Evolutionary conservation across 2,797 vertebrate genomes (phyloP), one percentile per base, ranked within the genome.

Genomic region (Eremophila alpestris): DNA sequence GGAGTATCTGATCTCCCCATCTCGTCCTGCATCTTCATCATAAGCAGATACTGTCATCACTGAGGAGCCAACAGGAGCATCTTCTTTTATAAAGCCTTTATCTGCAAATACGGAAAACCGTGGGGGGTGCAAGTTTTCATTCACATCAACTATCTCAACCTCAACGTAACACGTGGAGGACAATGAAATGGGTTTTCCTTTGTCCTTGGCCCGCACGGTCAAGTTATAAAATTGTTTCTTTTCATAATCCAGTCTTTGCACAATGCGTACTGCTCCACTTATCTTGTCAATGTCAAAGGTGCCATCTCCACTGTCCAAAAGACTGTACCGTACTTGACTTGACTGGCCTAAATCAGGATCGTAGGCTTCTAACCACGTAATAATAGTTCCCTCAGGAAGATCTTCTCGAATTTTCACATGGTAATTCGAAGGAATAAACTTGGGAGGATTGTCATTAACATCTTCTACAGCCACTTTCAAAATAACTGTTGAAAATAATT

Each of bases 241-340:
- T 97, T 99, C 99, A 34, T 99, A 99, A 98, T 99, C 99, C 91
- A 99, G 96, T 95, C 98, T 99, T 83, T 99, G 98, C 63, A 99
- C 96, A 48, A 99, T 98, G 43, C 99, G 98, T 75, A 99, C 91
- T 0, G 99, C 99, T 30, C 99, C 99, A 10, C 99, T 99, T 52
- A 99, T 97, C 96, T 99, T 99, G 97, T 99, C 99, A 29, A 99
- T 98, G 49, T 99, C 99, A 41, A 99, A 99, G 77, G 97, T 98
- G 43, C 99, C 98, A 9, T 99, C 99, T 38, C 99, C 99, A 2
- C 97, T 98, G 89, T 99, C 99, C 58, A 98, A 87, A 32, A 99
- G 98, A 91, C 98, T 99, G 96, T 99, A 99, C 27, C 99, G 98
- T 89, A 99, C 98, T 97, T 99, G 99, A 93, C 99, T 98, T 38